Conservation (phyloP, 2,888 invertebrate species). For the Tachina grossa region DNA sequence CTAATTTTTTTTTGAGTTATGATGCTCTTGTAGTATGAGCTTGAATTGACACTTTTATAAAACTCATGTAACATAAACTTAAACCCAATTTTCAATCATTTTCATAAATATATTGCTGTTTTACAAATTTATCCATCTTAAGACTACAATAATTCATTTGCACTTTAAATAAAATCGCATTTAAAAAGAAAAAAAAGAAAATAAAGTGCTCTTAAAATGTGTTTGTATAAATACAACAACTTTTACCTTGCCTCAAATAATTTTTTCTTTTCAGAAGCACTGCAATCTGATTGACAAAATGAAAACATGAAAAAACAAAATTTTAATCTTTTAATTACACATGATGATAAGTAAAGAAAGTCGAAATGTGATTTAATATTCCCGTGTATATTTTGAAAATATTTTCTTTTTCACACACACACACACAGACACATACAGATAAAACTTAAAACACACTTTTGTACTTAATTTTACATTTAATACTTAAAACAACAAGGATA, state of each 20-base stretch:
- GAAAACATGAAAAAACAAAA: slow-evolving; percentile 39
- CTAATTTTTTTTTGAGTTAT: too few species aligned
- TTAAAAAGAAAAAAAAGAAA: background rate
- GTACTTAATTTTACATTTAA: background rate
- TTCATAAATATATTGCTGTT: too few species aligned
- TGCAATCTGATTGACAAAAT: slow-evolving; percentile 34
- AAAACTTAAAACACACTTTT: background rate
- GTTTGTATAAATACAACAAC: background rate
- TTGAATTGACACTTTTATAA: too few species aligned
- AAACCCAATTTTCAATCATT: background rate
- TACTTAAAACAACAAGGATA: background rate
- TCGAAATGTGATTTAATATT: slow-evolving; percentile 31
- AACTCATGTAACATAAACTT: too few species aligned
- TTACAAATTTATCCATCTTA: background rate
- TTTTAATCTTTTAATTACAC: slow-evolving; percentile 57
- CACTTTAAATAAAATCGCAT: background rate
- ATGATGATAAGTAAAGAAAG: slow-evolving; percentile 45
- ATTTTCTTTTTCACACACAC: background rate
- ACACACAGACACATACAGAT: background rate
- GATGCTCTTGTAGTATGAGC: too few species aligned
- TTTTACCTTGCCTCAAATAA: background rate
- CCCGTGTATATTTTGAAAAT: background rate
- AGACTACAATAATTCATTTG: background rate
- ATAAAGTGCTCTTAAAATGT: background rate
- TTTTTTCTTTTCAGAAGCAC: background rate